These are phyloP conservation scores for Myrmecobius fasciatus DNA, from an alignment of 2,113 vertebrate genomes.

Conservation along the genomic window DNA sequence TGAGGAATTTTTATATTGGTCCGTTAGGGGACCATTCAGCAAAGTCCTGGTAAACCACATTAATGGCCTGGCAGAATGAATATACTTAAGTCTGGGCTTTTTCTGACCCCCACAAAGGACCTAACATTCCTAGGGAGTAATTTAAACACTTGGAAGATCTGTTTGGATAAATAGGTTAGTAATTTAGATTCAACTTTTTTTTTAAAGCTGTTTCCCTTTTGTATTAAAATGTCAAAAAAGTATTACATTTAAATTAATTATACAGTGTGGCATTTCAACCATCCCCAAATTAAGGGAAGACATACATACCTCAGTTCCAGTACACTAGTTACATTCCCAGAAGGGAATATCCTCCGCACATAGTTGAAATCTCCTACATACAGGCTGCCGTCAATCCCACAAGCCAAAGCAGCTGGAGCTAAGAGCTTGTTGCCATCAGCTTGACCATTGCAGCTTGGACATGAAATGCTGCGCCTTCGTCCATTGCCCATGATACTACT, in stretches of 20 bases:
- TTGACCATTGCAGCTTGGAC: constrained; percentile 97
- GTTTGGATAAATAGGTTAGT: constrained; percentile 7
- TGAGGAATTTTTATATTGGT: constrained; percentile 6
- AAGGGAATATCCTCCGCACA: constrained; percentile 96
- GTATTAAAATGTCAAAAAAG: background rate
- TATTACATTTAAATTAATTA: background rate
- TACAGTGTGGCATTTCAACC: constrained; percentile 20
- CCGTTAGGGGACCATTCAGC: background rate
- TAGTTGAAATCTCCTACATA: constrained; percentile 99
- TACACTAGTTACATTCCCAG: constrained; percentile 97
- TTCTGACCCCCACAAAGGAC: constrained; percentile 8
- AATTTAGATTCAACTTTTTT: background rate
- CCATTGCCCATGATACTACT: constrained; percentile 99
- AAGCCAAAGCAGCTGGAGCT: constrained; percentile 95
- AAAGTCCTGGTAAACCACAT: background rate
- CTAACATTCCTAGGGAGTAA: constrained; percentile 15
- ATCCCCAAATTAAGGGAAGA: constrained; percentile 1
- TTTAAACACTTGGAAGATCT: constrained; percentile 15
- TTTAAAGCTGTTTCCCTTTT: background rate
- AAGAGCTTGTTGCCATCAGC: constrained; percentile 98
- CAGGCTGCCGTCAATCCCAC: constrained; percentile 95
- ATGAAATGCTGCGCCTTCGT: constrained; percentile 96
- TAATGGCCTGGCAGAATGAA: constrained; percentile 1
- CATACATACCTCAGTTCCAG: constrained; percentile 97
- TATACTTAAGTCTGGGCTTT: background rate